Base-by-base conservation (phyloP, 2,113 vertebrate genomes). In the Nesoenas mayeri region DNA sequence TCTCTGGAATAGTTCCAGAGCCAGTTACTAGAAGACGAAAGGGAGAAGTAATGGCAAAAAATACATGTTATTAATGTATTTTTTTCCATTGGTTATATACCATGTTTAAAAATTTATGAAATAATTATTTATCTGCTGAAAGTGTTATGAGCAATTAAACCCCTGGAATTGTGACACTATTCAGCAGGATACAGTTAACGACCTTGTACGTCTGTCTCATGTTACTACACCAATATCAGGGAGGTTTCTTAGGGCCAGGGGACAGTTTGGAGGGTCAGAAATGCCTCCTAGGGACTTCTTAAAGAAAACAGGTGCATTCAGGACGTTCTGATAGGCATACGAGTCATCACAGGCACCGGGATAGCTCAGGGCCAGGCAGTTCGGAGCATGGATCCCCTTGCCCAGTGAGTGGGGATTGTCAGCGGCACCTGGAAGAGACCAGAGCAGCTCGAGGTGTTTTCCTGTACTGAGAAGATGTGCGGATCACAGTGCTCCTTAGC, bases 1-100 rank as follows among this genome's bases (percentile, higher is more conserved):
- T 84, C 71, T 95, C 77, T 95, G 97, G 94, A 85, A 36, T 36
- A 13, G 69, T 79, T 97, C 93, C 96, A 96, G 90, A 57, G 10
- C 32, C 9, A 40, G 29, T 48, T 88, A 53, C 22, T 86, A 64
- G 95, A 73, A 70, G 79, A 61, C 24, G 40, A 75, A 88, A 90
- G 50, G 54, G 62, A 90, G 40, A 77, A 28, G 18, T 36, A 40
- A 40, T 44, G 20, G 44, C n/a, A 56, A 53, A 95, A 93, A 65
- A 5, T 5, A 28, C 19, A 8, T 2, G 1, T 64, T 93, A 36
- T 22, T 64, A 54, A 60, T 42, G 22, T 5, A 7, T 13, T 56
- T 34, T 62, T 65, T 75, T 15, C 34, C 44, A 0, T 40, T 66
- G 79, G 11, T 81, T 78, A 44, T 42, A 40, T 31, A 24, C 20